A percentile compares a stretch with the other conserved stretches of the same genome.
phyloP scores from a whole-genome alignment of 2,888 invertebrate genomes.

The Microctonus hyperodae region DNA sequence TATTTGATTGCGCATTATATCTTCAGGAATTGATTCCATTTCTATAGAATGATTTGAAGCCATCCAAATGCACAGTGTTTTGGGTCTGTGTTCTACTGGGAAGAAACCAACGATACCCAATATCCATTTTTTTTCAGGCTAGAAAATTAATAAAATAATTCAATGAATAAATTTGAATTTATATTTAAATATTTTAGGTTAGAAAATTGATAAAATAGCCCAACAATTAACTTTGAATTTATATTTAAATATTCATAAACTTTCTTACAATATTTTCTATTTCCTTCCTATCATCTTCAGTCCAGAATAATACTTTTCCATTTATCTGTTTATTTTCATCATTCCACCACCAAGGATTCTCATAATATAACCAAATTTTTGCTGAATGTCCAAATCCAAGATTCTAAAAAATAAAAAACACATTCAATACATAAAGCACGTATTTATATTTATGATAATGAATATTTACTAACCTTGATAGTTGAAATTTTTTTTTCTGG shows the following conservation, averaged over 20 bases:
- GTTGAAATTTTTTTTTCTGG: slow-evolving; percentile 67
- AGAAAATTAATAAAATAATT: neutral
- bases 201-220: neutral
- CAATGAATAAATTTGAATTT: neutral
- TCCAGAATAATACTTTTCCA: slow-evolving; percentile 68
- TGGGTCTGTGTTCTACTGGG: slow-evolving; percentile 69
- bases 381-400: slow-evolving; percentile 72
- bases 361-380: slow-evolving; percentile 73
- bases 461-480: slow-evolving; percentile 63
- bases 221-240: neutral
- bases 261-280: slow-evolving; percentile 33
- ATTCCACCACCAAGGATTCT: slow-evolving; percentile 70
- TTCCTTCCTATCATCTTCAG: slow-evolving; percentile 61
- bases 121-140: slow-evolving; percentile 68
- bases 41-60: slow-evolving; percentile 68
- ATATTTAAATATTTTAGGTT: slow-evolving; percentile 41
- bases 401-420: slow-evolving; percentile 52
- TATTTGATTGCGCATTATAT: slow-evolving; percentile 65
- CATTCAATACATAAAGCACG: neutral
- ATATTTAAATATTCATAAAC: neutral
- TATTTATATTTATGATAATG: neutral
- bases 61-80: slow-evolving; percentile 72
- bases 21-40: slow-evolving; percentile 69
- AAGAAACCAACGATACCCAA: slow-evolving; percentile 71
- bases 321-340: slow-evolving; percentile 4